Evolutionary conservation across 2,888 invertebrate species (phyloP).

Genomic region (Orchesellides sinensis): DNA sequence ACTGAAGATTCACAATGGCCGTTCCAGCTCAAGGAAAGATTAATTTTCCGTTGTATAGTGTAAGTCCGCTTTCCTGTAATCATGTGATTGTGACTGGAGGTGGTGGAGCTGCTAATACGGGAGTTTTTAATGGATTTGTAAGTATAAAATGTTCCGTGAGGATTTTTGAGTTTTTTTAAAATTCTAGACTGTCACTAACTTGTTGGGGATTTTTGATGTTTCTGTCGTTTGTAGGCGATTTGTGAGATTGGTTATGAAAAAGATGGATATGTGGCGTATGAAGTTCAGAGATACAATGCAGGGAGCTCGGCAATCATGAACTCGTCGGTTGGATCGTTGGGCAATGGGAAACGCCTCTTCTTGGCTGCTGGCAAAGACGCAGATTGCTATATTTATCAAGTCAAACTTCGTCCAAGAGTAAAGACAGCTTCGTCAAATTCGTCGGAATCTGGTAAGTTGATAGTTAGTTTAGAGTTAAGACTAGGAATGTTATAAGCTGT

Average conservation of each 20-base stretch:
- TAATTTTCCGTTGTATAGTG: constrained; percentile 94
- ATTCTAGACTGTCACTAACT: too few species aligned
- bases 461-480: too few species aligned
- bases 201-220: background rate
- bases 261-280: constrained; percentile 88
- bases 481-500: too few species aligned
- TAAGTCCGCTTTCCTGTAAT: constrained; percentile 92
- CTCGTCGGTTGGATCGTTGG: constrained; percentile 83
- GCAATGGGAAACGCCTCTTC: constrained; percentile 84
- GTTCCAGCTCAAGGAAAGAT: constrained; percentile 76
- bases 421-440: background rate
- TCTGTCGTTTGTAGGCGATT: constrained; percentile 85
- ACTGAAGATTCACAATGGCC: constrained; percentile 3
- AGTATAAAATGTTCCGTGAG: constrained; percentile 79
- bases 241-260: constrained; percentile 94
- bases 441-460: background rate
- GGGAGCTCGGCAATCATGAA: constrained; percentile 95
- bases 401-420: constrained; percentile 71
- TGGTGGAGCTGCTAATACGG: constrained; percentile 97
- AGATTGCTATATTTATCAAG: constrained; percentile 88
- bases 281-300: constrained; percentile 92
- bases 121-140: constrained; percentile 98
- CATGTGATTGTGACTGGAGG: constrained; percentile 98
- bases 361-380: constrained; percentile 95
- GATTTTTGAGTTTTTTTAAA: too few species aligned